Base-by-base conservation (phyloP, 2,888 invertebrate genomes). In the Ophraella communa region DNA sequence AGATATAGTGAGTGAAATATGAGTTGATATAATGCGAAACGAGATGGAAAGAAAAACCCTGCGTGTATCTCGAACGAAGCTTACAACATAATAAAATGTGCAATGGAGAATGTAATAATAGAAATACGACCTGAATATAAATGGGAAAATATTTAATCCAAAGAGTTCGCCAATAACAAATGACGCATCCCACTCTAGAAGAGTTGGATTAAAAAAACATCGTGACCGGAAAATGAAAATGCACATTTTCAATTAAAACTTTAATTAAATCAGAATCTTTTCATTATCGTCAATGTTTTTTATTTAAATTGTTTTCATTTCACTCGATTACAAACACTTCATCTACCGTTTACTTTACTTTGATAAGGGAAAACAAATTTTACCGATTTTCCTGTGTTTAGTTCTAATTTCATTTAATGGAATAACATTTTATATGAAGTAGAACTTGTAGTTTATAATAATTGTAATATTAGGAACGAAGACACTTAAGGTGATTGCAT, bases 1-100 rank as follows among this genome's bases (percentile, higher is more conserved):
- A 21, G 49, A 24, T 49, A 24, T 24, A 49, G 23, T 24, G 24
- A 49, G 49, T 49, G 49, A 24, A 24, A 49, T 49, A 49, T 24
- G 49, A 49, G 49, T 14, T 49, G 20, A 24, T 17, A 49, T 45
- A 20, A 45, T 10, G 45, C 8, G 45, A 21, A 14, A 10, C 11
- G 21, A 45, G 21, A 45, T 21, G 5, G 20, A 20, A 17, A 4
- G 17, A 39, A 39, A 39, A 4, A 4, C 24, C 7, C 3, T n/a
- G n/a, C n/a, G n/a, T 35, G 35, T 14, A 35, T 35, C n/a, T n/a
- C 11, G n/a, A 35, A 14, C 35, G n/a, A 35, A 35, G 14, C 35
- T 35, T 3, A 14, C 35, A 35, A 35, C 24, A 35, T 35, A n/a
- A 35, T 35, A 35, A 35, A 35, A 35, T 4, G 4, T 4, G 14